Evolutionary conservation across 1,140 invertebrate genomes (phyloP), one percentile per base, ranked within the genome.

Genomic region (Lasioglossum baleicum): DNA sequence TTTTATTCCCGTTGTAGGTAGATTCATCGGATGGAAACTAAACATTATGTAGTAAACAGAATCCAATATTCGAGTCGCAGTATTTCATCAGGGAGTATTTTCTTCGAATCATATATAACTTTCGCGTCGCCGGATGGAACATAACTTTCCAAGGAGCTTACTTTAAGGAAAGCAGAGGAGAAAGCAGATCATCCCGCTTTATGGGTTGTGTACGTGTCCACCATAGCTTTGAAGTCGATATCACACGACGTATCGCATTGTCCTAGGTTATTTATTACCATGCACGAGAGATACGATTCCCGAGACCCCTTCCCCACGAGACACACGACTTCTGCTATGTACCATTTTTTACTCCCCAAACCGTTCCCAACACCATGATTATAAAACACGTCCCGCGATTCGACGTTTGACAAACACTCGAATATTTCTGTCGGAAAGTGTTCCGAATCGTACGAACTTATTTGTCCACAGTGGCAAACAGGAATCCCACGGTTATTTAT

Each of bases 261-360:
- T 86, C 82, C 84, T 67, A 63, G 71, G 42, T 87, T 87, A 87
- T 87, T 86, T 87, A 87, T 87, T 67, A 75, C 69, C 40, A 22
- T 51, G 66, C 75, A 76, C 58, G 48, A 42, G 44, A 13, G 69
- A 86, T 83, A 83, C 81, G 81, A 83, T 80, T 75, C 69, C 64
- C 40, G 64, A 42, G 40, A 56, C 61, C 58, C 63, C 75, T 51
- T 40, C n/a, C 10, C 8, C 10, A 2, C 10, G 8, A 13, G 35
- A 17, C 6, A 7, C 35, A 61, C 51, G 70, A 72, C 40, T 53
- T n/a, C 17, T 58, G 20, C 7, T 15, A n/a, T n/a, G n/a, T n/a
- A 6, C 51, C 51, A 53, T 53, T 53, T 53, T 53, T 53, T 53
- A 4, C 17, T 0, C 2, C 8, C 44, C 44, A 3, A 10, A 13